Evolutionary conservation across 2,113 vertebrate genomes (phyloP).

Genomic region (Xiphorhynchus elegans): DNA sequence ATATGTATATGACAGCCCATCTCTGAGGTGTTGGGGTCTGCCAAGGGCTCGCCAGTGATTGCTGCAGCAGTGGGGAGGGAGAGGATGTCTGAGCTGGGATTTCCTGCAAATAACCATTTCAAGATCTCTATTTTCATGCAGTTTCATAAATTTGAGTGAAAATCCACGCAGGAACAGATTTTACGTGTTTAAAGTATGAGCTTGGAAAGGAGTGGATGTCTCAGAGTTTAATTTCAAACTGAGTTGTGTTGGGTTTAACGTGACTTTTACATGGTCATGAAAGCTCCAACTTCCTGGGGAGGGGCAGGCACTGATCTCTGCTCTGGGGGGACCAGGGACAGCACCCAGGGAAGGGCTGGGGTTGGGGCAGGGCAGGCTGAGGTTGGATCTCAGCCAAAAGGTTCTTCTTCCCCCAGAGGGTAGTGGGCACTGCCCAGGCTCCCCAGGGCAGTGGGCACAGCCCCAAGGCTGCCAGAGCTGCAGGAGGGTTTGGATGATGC

Average conservation of each 20-base stretch:
- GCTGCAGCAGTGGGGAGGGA: background rate
- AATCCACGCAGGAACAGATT: background rate
- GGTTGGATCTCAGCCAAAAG: too few relatives aligned
- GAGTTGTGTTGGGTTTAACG: too few relatives aligned
- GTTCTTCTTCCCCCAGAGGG: too few relatives aligned
- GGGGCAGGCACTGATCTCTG: too few relatives aligned
- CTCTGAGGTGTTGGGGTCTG: background rate
- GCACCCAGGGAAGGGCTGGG: too few relatives aligned
- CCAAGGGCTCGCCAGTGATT: background rate
- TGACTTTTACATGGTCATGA: too few relatives aligned
- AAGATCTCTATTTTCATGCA: background rate
- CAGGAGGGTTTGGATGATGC: background rate
- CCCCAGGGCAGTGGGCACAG: too few relatives aligned
- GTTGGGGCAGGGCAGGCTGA: too few relatives aligned
- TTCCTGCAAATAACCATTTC: background rate
- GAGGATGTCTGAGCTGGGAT: background rate
- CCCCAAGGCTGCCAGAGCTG: too few relatives aligned
- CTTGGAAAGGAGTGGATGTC: background rate
- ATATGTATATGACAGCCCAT: fast-evolving
- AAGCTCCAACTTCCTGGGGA: too few relatives aligned
- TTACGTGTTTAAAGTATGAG: background rate
- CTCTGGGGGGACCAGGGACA: too few relatives aligned
- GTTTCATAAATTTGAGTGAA: background rate
- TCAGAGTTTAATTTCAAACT: background rate
- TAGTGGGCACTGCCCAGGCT: too few relatives aligned